These are phyloP conservation scores for Solenodon paradoxus DNA, from an alignment of 2,113 vertebrate genomes.

Conservation along the genomic window DNA sequence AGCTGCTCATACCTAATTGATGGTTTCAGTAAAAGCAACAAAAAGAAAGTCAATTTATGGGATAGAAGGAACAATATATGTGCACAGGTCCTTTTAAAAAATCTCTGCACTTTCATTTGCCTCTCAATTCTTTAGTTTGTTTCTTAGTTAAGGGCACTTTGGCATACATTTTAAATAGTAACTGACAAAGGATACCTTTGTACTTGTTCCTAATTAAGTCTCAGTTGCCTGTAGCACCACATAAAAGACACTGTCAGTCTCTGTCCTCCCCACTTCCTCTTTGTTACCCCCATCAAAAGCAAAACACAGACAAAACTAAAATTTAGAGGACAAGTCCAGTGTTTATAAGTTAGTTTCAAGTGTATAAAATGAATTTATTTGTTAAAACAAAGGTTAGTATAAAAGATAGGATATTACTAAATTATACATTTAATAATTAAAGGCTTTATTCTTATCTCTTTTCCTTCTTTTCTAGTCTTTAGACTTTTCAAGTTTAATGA, in stretches of 20 bases:
- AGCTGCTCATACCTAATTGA: not conserved
- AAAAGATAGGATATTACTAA: not conserved
- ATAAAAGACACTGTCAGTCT: not conserved
- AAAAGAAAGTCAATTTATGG: not conserved
- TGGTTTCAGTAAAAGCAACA: not conserved
- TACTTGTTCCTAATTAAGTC: not conserved
- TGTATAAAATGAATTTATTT: not conserved
- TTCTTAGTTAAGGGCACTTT: not conserved
- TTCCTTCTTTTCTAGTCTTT: not conserved
- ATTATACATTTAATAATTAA: not conserved
- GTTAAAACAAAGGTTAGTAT: not conserved
- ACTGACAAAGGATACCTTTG: not conserved
- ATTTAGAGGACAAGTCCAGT: not conserved
- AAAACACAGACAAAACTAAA: not conserved
- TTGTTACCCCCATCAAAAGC: not conserved
- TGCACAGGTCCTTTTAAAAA: not conserved
- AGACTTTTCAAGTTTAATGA: conserved; percentile 2
- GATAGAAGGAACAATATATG: not conserved
- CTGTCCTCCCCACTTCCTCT: not conserved
- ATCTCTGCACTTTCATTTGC: not conserved
- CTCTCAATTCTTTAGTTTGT: not conserved
- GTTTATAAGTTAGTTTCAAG: not conserved
- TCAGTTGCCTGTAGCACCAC: not conserved
- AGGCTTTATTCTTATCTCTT: not conserved
- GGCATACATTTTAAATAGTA: not conserved